Base-by-base conservation (phyloP, 2,113 vertebrate genomes). In the Meles meles region DNA sequence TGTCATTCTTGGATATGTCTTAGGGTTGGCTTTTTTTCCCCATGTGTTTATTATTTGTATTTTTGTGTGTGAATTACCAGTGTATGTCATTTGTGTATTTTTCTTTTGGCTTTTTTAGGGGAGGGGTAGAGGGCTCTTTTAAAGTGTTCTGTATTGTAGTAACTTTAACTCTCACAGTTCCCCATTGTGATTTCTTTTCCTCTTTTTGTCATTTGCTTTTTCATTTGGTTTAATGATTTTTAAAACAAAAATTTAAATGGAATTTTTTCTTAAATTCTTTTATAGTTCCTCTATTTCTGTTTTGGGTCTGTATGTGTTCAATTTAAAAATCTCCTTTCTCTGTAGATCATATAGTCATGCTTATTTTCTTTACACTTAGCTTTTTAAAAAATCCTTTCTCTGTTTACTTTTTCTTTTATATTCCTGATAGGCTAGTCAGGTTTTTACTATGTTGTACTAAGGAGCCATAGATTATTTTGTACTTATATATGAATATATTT, bases 151-250 rank as follows among this genome's bases (percentile, higher is more conserved):
- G 0, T 76, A 18, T 67, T 1, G 80, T 90, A 63, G 17, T 90
- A 72, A 83, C 90, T 65, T 83, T 80, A 88, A 72, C 11, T 49
- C 17, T 81, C 37, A 82, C 25, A 72, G 81, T 85, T 91, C 29
- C 12, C 57, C 42, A 25, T 39, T 57, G 23, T 31, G 42, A 57
- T 93, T 90, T 85, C 18, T 96, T 80, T 77, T 82, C 31, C 8
- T 82, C 37, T 93, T 88, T 90, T 79, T 84, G 18, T 65, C 17
- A 85, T n/a, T 96, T 91, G 76, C 25, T 69, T 81, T 76, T 85
- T 87, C n/a, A 81, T 86, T 93, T 77, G 42, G 31, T 69, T 87
- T 97, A 81, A 52, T 71, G 17, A 12, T 81, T 74, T 81, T 47
- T 25, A 12, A 1, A 52, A 61, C 27, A 61, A 61, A 25, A 10